These are phyloP conservation scores for Apodemus sylvaticus DNA, from an alignment of 2,113 vertebrate genomes.

Conservation along the genomic window DNA sequence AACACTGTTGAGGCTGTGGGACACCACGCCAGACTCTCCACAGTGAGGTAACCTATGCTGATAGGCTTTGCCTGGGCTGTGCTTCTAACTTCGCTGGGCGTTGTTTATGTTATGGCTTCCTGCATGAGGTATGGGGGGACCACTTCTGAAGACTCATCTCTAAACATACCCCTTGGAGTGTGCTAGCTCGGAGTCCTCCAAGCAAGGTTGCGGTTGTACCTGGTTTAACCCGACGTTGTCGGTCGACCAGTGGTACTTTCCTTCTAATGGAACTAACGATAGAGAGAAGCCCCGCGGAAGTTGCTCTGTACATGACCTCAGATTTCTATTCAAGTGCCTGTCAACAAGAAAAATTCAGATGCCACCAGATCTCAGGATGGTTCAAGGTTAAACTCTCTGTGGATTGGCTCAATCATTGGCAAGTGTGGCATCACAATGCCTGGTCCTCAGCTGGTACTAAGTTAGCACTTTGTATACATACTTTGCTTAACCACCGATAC, in stretches of 20 bases:
- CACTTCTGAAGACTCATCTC: neutral
- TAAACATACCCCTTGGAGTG: neutral
- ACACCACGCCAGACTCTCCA: fast-evolving
- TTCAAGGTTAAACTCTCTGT: neutral
- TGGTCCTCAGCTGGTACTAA: fast-evolving
- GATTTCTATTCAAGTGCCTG: neutral
- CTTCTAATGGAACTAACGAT: fast-evolving
- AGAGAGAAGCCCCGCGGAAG: fast-evolving
- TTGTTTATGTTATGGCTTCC: fast-evolving
- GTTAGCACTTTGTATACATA: fast-evolving
- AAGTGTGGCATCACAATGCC: fast-evolving
- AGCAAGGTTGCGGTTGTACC: too few relatives aligned
- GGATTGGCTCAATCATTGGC: neutral
- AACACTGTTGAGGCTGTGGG: neutral
- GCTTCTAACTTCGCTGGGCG: fast-evolving
- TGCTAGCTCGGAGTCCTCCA: neutral
- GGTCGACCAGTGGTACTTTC: neutral
- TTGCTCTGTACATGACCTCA: neutral
- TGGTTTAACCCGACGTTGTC: neutral
- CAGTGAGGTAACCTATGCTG: neutral
- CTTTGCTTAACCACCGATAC: fast-evolving
- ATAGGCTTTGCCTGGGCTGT: neutral
- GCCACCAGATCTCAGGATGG: neutral
- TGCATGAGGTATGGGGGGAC: fast-evolving
- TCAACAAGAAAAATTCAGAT: neutral